Percentiles rank a stretch among this genome's conserved stretches.
These are phyloP conservation scores for Morpho deidamia DNA, from an alignment of 2,888 invertebrate genomes.

Conservation along the genomic window DNA sequence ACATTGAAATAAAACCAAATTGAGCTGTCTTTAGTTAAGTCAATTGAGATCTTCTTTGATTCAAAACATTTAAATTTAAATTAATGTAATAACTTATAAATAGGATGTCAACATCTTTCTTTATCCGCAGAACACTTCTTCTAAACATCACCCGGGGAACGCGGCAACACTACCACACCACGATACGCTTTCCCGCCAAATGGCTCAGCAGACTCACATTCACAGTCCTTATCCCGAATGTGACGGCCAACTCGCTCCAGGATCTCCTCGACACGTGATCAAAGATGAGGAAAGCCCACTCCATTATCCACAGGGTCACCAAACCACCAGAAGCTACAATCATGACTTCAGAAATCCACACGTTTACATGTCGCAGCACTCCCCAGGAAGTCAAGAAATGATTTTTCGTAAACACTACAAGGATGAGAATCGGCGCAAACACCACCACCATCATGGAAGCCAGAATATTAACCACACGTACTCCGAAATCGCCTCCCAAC, in stretches of 20 bases:
- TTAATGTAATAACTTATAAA: too few species aligned
- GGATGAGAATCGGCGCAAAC: constrained; percentile 63
- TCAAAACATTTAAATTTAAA: too few species aligned
- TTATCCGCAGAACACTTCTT: constrained; percentile 87
- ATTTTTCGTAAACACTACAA: constrained; percentile 68
- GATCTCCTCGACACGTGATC: constrained; percentile 64
- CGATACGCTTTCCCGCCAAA: constrained; percentile 74
- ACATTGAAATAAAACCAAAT: constrained; percentile 22
- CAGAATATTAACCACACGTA: constrained; percentile 85
- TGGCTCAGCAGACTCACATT: constrained; percentile 70
- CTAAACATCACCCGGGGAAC: constrained; percentile 85
- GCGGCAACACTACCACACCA: constrained; percentile 82
- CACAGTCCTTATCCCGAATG: constrained; percentile 77
- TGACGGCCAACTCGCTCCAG: constrained; percentile 62
- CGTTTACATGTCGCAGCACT: constrained; percentile 70
- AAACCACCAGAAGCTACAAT: constrained; percentile 68
- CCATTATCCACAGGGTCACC: constrained; percentile 61
- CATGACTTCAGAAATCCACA: constrained; percentile 71
- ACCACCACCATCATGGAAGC: constrained; percentile 75
- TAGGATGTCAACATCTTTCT: not conserved
- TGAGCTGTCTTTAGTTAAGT: constrained; percentile 31
- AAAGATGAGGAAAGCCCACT: constrained; percentile 67
- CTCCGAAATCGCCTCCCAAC: constrained; percentile 82
- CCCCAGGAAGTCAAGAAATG: constrained; percentile 70
- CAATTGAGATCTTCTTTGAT: too few species aligned